Percentiles rank a stretch among this genome's conserved stretches.
Conservation (phyloP, 2,888 invertebrate species). For the Macaria notata region DNA sequence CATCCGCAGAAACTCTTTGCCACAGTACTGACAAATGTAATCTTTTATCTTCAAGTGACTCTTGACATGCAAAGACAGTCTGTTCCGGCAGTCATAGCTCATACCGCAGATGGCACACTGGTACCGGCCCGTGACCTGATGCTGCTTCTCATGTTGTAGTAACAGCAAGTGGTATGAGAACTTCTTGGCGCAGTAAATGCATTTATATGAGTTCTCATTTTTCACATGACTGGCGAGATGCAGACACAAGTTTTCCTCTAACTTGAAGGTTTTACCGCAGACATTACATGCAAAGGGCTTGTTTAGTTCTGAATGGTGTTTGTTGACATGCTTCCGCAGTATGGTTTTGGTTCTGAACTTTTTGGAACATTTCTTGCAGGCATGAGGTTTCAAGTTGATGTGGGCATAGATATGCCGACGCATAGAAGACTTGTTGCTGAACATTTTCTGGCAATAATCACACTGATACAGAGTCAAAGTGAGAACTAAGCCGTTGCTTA, state of each 20-base stretch:
- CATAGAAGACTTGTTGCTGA: slow-evolving; percentile 84
- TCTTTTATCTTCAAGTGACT: slow-evolving; percentile 89
- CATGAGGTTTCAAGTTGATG: slow-evolving; percentile 83
- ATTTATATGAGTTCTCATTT: slow-evolving; percentile 79
- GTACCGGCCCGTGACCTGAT: slow-evolving; percentile 87
- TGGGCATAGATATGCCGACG: slow-evolving; percentile 86
- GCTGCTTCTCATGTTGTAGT: slow-evolving; percentile 88
- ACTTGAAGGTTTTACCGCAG: slow-evolving; percentile 88
- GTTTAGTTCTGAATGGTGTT: slow-evolving; percentile 70
- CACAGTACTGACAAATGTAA: slow-evolving; percentile 90
- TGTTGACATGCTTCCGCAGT: slow-evolving; percentile 84
- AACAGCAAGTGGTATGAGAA: slow-evolving; percentile 55
- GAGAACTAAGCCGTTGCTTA: slow-evolving; percentile 48
- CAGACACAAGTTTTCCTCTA: slow-evolving; percentile 88
- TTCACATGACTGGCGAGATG: slow-evolving; percentile 88
- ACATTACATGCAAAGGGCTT: slow-evolving; percentile 85
- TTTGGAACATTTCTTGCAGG: slow-evolving; percentile 84
- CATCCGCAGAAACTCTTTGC: slow-evolving; percentile 88
- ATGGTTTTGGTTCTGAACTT: slow-evolving; percentile 85
- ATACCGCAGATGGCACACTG: slow-evolving; percentile 87
- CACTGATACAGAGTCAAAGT: slow-evolving; percentile 66
- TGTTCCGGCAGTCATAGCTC: slow-evolving; percentile 86
- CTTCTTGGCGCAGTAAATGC: slow-evolving; percentile 82
- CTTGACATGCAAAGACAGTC: slow-evolving; percentile 84
- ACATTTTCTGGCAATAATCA: slow-evolving; percentile 84